Evolutionary conservation across 1,140 invertebrate genomes (phyloP).

Genomic region (Luehdorfia chinensis): DNA sequence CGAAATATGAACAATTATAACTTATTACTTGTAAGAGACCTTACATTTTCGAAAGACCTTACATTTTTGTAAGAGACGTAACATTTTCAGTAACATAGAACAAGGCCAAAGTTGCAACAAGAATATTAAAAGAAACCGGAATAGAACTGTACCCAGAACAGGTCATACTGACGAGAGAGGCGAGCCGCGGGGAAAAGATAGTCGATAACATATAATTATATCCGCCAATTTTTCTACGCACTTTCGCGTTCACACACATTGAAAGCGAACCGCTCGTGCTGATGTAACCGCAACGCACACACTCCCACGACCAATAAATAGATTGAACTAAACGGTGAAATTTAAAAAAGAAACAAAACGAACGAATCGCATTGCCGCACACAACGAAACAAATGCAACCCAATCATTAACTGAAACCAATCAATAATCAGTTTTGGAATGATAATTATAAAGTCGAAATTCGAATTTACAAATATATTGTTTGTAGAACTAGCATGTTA

Average conservation of each 20-base stretch:
- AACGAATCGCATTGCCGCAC: conserved; percentile 64
- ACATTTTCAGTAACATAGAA: no score
- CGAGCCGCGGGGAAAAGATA: conserved; percentile 27
- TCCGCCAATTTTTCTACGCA: conserved; percentile 73
- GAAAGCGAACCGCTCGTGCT: conserved; percentile 29
- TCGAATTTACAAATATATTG: conserved; percentile 21
- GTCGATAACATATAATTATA: conserved; percentile 54
- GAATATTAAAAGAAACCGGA: no score
- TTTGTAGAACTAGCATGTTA: conserved; percentile 64
- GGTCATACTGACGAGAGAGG: no score
- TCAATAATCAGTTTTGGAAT: conserved; percentile 27
- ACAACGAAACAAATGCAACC: conserved; percentile 62
- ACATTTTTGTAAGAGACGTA: no score
- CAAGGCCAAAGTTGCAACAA: no score
- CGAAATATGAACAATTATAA: no score
- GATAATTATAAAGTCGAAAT: conserved; percentile 29
- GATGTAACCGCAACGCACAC: conserved; percentile 56
- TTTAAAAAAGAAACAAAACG: conserved; percentile 76
- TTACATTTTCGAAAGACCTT: no score
- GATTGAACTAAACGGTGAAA: conserved; percentile 77
- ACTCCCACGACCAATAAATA: conserved; percentile 68
- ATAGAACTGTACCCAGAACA: no score
- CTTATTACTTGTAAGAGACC: no score
- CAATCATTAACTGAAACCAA: conserved; percentile 54
- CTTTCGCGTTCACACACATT: conserved; percentile 53